Percentiles rank a stretch among this genome's conserved stretches.
phyloP scores from a whole-genome alignment of 2,888 invertebrate genomes.

The Apotomis capreana region DNA sequence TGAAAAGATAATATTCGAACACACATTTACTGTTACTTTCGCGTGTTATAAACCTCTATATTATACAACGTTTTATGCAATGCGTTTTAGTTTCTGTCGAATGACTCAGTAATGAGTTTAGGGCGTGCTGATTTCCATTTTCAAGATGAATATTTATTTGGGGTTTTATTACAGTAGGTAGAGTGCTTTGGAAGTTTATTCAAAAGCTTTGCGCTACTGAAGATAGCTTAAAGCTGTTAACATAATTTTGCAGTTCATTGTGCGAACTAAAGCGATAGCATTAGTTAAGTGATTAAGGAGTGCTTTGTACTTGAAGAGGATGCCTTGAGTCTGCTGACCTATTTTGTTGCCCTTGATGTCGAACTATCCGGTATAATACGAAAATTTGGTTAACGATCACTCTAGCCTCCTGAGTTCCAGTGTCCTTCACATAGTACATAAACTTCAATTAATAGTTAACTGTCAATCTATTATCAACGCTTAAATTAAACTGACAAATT shows the following conservation, averaged over 20 bases:
- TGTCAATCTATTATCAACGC: too few species aligned
- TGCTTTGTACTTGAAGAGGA: constrained; percentile 35
- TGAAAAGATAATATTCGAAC: constrained; percentile 21
- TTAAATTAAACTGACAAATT: too few species aligned
- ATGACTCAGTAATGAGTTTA: constrained; percentile 44
- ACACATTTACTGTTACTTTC: neutral
- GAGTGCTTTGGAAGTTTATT: constrained; percentile 32
- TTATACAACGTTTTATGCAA: constrained; percentile 40
- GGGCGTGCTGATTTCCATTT: constrained; percentile 45
- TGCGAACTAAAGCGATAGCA: constrained; percentile 37
- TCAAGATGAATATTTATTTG: constrained; percentile 44
- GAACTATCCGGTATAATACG: neutral
- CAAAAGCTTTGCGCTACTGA: constrained; percentile 32
- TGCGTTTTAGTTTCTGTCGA: constrained; percentile 45
- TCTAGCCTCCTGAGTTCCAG: too few species aligned
- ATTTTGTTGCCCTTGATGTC: constrained; percentile 11
- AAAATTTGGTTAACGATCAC: constrained; percentile 2
- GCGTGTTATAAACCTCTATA: constrained; percentile 19
- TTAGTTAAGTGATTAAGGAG: constrained; percentile 35
- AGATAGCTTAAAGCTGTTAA: constrained; percentile 40
- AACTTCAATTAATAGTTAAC: too few species aligned
- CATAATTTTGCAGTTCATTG: constrained; percentile 42
- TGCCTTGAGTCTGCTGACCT: constrained; percentile 20
- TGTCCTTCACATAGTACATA: too few species aligned
- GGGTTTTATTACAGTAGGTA: constrained; percentile 40